Base-by-base conservation (phyloP, 2,797 vertebrate genomes). In the Kryptolebias ocellatus region DNA sequence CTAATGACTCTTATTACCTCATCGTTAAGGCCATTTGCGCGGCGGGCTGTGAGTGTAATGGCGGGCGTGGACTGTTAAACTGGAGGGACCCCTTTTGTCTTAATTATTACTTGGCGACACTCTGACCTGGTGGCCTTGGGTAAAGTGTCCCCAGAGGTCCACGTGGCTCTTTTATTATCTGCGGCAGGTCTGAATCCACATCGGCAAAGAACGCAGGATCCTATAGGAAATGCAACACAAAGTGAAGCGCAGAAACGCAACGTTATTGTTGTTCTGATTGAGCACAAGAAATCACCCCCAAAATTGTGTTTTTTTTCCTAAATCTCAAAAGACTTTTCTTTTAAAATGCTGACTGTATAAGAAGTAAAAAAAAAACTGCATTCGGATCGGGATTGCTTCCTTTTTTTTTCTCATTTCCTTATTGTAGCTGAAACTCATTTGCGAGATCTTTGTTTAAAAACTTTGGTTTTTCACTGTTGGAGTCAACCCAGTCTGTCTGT, bases 1-100 rank as follows among this genome's bases (percentile, higher is more conserved):
- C 80, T 90, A 92, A 92, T 84, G 86, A 90, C 88, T 90, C 88
- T 86, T 91, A 92, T 90, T 90, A 92, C 83, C 90, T 91, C 89
- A 88, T 89, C 79, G 81, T 90, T 89, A 90, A 80, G 83, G 89
- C 88, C 89, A 91, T 92, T 92, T 88, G 87, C 16, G 67, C 84
- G 78, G 74, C 68, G 89, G 82, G 83, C 80, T 89, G 83, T 87
- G 87, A 83, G 86, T 78, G 81, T 91, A 90, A 92, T 92, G 86
- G 84, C 74, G 73, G 86, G 83, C 87, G 86, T 83, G 83, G 83
- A 89, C 85, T 76, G 84, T 91, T 90, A 88, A 86, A 91, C 85
- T 87, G 85, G 67, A 80, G 91, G 88, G 87, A 92, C 87, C 89
- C 89, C 89, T 92, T 92, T 90, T 89, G 91, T 92, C 91, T 90